phyloP scores from a whole-genome alignment of 1,140 invertebrate species.

The Ylistrum balloti region DNA sequence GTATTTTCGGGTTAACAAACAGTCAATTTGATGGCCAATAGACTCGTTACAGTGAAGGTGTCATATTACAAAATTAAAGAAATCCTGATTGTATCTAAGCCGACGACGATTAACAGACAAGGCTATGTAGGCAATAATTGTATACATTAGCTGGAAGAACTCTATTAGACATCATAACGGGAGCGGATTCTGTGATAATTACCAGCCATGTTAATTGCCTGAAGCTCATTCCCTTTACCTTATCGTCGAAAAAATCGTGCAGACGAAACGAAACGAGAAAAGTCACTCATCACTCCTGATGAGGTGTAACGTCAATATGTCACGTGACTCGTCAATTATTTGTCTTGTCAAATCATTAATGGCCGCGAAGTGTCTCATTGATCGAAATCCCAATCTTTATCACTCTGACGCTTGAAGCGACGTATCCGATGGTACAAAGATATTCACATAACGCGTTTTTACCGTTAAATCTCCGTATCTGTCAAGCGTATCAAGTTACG shows the following conservation, averaged over 20 bases:
- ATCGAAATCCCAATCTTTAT: background rate
- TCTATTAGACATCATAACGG: background rate
- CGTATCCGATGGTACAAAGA: background rate
- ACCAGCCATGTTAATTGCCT: background rate
- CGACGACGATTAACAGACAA: background rate
- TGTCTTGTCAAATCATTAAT: constrained; percentile 17
- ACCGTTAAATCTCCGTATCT: background rate
- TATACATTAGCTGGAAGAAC: background rate
- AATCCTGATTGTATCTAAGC: background rate
- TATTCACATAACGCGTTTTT: background rate
- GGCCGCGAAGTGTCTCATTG: constrained; percentile 8
- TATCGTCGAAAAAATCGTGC: background rate
- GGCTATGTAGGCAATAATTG: background rate
- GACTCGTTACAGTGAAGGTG: background rate
- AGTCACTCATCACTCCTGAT: background rate
- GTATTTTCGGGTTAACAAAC: background rate
- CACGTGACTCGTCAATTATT: constrained; percentile 18
- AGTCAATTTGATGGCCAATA: background rate
- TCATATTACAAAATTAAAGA: background rate
- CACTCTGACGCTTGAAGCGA: background rate
- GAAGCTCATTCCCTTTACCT: background rate
- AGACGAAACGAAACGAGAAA: background rate
- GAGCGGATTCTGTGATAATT: background rate
- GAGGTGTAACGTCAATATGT: constrained; percentile 1
- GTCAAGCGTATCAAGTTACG: background rate